phyloP scores from a whole-genome alignment of 1,140 invertebrate species.

The Aphis craccivora region DNA sequence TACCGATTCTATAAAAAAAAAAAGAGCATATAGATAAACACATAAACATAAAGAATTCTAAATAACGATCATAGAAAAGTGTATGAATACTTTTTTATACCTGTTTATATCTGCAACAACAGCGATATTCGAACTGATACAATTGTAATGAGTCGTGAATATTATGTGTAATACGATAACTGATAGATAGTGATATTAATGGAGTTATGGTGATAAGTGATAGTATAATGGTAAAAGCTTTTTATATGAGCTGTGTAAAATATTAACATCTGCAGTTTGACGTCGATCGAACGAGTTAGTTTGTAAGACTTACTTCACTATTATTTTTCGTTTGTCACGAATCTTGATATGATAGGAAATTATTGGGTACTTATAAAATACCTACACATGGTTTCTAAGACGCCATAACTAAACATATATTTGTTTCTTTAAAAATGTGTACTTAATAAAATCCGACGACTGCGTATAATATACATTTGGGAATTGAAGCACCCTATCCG shows the following conservation, averaged over 20 bases:
- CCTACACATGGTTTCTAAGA: neutral
- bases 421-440: neutral
- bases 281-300: no score
- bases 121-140: no score
- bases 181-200: no score
- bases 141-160: no score
- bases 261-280: no score
- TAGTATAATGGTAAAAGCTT: no score
- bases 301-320: no score
- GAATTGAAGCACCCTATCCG: neutral
- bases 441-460: neutral
- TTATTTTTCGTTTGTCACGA: no score
- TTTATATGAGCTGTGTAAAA: no score
- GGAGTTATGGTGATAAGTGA: no score
- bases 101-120: no score
- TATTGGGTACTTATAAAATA: neutral
- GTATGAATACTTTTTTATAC: neutral
- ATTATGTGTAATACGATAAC: no score
- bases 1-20: neutral
- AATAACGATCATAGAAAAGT: neutral
- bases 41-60: neutral
- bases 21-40: neutral
- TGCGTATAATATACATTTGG: neutral
- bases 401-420: neutral
- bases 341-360: neutral